Evolutionary conservation across 1,140 invertebrate genomes (phyloP).

Genomic region (Tenebrio molitor): DNA sequence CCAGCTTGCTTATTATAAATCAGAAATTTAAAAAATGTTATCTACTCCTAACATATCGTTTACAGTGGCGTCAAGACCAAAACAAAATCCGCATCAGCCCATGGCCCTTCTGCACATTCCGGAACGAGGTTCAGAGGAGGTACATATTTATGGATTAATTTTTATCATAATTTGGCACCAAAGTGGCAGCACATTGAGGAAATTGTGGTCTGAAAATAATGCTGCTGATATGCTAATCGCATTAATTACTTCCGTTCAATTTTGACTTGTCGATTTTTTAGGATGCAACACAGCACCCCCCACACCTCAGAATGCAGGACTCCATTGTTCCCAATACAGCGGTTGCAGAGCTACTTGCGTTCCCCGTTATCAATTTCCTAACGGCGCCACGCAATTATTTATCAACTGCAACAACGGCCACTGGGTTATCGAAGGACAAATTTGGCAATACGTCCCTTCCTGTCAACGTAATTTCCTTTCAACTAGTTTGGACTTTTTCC

Average conservation of each 20-base stretch:
- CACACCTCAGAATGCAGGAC: conserved; percentile 65
- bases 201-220: conserved; percentile 1
- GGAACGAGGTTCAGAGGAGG: too few species aligned
- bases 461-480: conserved; percentile 73
- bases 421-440: conserved; percentile 71
- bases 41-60: background rate
- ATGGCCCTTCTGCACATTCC: too few species aligned
- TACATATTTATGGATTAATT: too few species aligned
- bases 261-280: background rate
- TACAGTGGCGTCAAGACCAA: conserved; percentile 12
- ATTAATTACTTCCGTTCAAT: conserved; percentile 13
- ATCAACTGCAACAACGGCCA: conserved; percentile 70
- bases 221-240: conserved; percentile 9
- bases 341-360: conserved; percentile 72
- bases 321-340: conserved; percentile 66
- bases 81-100: background rate
- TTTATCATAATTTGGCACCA: too few species aligned
- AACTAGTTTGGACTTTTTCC: conserved; percentile 3
- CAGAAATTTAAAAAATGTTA: too few species aligned
- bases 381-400: conserved; percentile 69
- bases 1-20: too few species aligned
- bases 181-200: background rate
- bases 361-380: conserved; percentile 72
- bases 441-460: conserved; percentile 69
- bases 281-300: conserved; percentile 55